Evolutionary conservation across 2,113 vertebrate species (phyloP).

Genomic region (Cathartes aura): DNA sequence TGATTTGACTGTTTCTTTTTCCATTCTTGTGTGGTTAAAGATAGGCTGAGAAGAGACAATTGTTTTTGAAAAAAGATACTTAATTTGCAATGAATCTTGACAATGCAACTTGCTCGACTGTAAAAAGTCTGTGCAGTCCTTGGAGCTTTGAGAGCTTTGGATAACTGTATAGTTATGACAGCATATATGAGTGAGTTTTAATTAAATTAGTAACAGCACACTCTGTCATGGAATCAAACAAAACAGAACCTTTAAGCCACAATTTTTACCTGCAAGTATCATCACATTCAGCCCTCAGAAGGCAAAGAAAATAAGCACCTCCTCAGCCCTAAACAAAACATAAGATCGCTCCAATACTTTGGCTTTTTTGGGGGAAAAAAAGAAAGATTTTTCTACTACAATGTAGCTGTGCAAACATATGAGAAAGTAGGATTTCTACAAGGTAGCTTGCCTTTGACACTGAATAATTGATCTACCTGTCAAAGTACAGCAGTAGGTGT

Average conservation of each 20-base stretch:
- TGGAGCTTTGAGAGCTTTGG: background rate
- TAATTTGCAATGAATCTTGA: background rate
- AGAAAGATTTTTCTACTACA: background rate
- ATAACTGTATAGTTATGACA: background rate
- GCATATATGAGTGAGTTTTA: background rate
- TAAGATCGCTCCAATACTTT: background rate
- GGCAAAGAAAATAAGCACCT: background rate
- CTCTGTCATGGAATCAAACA: background rate
- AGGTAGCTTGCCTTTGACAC: background rate
- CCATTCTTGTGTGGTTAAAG: background rate
- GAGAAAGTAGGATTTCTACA: background rate
- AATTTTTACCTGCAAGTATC: background rate
- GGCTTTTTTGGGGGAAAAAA: accelerated
- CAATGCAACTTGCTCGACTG: background rate
- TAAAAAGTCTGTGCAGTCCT: background rate
- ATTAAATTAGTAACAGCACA: background rate
- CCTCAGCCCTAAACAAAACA: background rate
- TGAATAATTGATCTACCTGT: background rate
- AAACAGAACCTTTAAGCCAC: background rate
- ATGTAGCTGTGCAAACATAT: background rate
- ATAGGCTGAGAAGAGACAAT: background rate
- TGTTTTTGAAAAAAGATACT: background rate
- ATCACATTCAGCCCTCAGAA: background rate
- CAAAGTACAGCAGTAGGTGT: background rate
- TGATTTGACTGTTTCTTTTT: background rate